A percentile compares a stretch with the other conserved stretches of the same genome.
Evolutionary conservation across 2,113 vertebrate species (phyloP).

Genomic region (Dicentrarchus labrax): DNA sequence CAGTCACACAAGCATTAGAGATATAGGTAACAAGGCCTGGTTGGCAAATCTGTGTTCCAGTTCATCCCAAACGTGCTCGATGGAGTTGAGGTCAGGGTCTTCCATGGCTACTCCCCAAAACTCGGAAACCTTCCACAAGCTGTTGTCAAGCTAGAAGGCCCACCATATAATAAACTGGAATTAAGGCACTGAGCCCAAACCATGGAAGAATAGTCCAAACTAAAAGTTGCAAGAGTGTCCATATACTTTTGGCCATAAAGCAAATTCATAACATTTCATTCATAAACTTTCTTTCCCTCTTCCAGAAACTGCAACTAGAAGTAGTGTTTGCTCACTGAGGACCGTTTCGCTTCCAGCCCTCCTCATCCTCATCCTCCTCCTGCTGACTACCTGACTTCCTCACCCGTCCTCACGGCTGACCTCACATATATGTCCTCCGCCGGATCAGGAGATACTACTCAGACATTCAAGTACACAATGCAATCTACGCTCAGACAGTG

Average conservation of each 20-base stretch:
- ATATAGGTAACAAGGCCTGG: neutral
- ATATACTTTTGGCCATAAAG: neutral
- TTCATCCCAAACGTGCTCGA: constrained; percentile 11
- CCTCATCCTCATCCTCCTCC: constrained; percentile 55
- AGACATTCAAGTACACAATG: constrained; percentile 18
- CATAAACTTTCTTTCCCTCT: constrained; percentile 24
- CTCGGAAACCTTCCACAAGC: neutral
- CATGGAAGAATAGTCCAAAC: neutral
- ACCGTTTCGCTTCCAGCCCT: constrained; percentile 43
- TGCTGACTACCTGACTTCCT: constrained; percentile 66
- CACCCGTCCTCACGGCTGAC: constrained; percentile 17
- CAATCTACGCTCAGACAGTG: constrained; percentile 27
- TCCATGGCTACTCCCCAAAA: neutral
- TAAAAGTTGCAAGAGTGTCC: neutral
- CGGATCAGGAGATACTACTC: neutral
- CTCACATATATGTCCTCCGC: neutral
- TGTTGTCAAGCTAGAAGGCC: neutral
- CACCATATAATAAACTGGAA: neutral
- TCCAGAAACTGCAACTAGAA: constrained; percentile 62
- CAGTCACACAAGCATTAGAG: neutral
- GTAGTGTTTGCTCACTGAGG: constrained; percentile 33
- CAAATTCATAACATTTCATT: neutral
- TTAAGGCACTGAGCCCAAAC: neutral
- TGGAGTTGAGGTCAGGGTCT: constrained; percentile 6
- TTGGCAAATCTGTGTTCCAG: neutral